Percentiles rank a stretch among this genome's conserved stretches.
phyloP scores from a whole-genome alignment of 2,888 invertebrate genomes.

The Heptascelio sp. region DNA sequence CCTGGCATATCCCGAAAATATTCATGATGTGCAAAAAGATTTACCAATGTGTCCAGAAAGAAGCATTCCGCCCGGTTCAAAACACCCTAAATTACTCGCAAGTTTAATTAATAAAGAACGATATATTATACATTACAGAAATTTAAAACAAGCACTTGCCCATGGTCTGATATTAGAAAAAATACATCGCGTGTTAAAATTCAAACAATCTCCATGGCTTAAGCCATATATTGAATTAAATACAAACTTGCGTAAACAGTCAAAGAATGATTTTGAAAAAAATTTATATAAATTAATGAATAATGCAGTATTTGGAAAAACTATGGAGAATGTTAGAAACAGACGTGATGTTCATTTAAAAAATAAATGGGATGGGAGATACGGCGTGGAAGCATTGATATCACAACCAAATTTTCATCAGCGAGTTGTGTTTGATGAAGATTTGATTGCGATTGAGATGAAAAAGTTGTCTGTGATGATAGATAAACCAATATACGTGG shows the following conservation, averaged over 20 bases:
- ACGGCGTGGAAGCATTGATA: conserved; percentile 17
- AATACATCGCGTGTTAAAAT: conserved; percentile 28
- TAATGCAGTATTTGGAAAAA: conserved; percentile 20
- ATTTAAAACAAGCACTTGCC: conserved; percentile 24
- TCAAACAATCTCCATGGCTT: conserved; percentile 27
- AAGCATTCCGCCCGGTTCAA: not conserved
- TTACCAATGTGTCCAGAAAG: conserved; percentile 9
- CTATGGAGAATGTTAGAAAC: conserved; percentile 36
- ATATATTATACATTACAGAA: conserved; percentile 36
- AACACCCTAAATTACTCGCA: conserved; percentile 10
- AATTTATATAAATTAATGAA: conserved; percentile 27
- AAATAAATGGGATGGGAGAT: not conserved
- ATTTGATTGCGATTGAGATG: conserved; percentile 36
- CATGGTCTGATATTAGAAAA: conserved; percentile 8
- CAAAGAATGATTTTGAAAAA: conserved; percentile 7
- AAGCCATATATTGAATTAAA: not conserved
- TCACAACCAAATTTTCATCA: conserved; percentile 35
- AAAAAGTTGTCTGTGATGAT: conserved; percentile 6
- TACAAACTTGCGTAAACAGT: not conserved
- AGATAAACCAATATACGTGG: conserved; percentile 29
- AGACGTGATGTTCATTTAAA: not conserved
- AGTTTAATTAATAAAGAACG: not conserved
- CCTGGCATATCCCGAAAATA: not conserved
- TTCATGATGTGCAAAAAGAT: conserved; percentile 12
- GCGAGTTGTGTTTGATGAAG: conserved; percentile 3